These are phyloP conservation scores for Tarsius wallacei DNA, from an alignment of 2,797 vertebrate species.

Conservation along the genomic window DNA sequence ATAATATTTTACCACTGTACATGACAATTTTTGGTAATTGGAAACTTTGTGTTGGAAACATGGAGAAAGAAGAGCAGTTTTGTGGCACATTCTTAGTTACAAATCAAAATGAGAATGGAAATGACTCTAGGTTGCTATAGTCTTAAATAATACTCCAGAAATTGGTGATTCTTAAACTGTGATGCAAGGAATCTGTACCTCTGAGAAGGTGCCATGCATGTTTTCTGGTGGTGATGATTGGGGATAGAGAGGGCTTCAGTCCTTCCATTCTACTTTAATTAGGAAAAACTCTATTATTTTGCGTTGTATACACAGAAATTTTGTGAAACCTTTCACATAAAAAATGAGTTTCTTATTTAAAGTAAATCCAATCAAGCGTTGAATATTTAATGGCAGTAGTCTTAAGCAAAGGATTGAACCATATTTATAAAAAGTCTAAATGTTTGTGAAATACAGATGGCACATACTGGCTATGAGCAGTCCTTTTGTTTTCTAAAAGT, in stretches of 20 bases:
- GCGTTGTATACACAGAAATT: background rate
- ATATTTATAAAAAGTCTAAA: background rate
- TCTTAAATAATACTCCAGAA: background rate
- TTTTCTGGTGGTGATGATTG: background rate
- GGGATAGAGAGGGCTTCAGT: background rate
- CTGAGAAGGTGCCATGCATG: background rate
- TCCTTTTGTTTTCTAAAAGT: background rate
- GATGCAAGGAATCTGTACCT: background rate
- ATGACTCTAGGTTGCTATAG: background rate
- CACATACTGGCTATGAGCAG: background rate
- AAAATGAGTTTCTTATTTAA: background rate
- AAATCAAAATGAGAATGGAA: background rate
- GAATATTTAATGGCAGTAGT: background rate
- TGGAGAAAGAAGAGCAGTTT: background rate
- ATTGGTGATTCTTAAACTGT: background rate
- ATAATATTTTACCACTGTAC: background rate
- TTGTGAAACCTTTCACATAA: background rate
- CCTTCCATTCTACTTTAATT: background rate
- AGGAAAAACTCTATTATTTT: background rate
- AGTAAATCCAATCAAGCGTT: background rate
- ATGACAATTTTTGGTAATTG: background rate
- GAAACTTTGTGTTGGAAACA: background rate
- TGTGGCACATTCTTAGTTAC: background rate
- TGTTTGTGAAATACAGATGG: constrained; percentile 5
- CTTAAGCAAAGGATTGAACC: background rate